Evolutionary conservation across 2,797 vertebrate genomes (phyloP), one percentile per base, ranked within the genome.

Genomic region (Ptychobarbus kaznakovi): DNA sequence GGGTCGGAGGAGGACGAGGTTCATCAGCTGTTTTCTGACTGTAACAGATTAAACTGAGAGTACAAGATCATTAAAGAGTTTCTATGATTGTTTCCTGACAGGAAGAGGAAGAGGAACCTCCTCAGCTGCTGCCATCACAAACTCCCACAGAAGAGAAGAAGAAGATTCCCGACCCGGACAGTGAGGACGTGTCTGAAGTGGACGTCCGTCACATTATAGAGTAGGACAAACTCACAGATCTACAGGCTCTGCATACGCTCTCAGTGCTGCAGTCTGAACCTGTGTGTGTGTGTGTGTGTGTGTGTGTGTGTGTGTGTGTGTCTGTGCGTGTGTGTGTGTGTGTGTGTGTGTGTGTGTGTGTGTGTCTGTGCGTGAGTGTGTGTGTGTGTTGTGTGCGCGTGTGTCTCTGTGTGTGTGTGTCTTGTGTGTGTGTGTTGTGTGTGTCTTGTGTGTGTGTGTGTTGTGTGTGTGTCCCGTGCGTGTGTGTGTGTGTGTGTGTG

Each of bases 101-200:
- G 32, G 92, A 96, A 93, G 95, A 97, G 87, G 96, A 97, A 68
- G 96, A 97, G 13, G 96, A 96, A 74, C 95, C 96, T 73, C 81
- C 69, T 81, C 95, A 96, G 0, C 93, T 94, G 0, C 94, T 92
- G 0, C 84, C 94, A 5, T 89, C 0, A 77, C 95, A 10, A 91
- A 92, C 58, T 88, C 92, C 0, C 4, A 91, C 94, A 76, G 96
- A 96, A 76, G 95, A 96, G 77, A 96, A 97, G 90, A 97, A 96
- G 84, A 97, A 97, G 88, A 97, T 97, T 77, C 94, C 96, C 0
- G 96, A 97, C 40, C 96, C 96, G 0, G 96, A 97, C 90, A 95
- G 96, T 0, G 96, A 97, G 0, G 96, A 97, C 0, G 96, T 97
- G 18, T 97, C 95, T 0, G 96, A 97, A 80, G 94, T 96, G 84